Conservation (phyloP, 2,888 invertebrate species). For the Piscicola geometra region DNA sequence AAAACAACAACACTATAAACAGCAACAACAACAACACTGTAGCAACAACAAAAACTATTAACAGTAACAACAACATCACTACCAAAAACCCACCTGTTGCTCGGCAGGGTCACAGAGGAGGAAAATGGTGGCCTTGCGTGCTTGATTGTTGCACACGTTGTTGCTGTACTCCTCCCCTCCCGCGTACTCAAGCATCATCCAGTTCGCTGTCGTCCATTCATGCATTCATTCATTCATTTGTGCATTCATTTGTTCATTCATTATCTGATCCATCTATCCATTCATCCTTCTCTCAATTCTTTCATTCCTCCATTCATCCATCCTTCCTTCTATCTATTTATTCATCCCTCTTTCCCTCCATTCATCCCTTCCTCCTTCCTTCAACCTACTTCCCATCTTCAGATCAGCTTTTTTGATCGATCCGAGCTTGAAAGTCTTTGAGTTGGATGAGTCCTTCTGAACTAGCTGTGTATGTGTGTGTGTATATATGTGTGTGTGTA, state of each 20-base stretch:
- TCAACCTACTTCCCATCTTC: background rate
- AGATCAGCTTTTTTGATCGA: background rate
- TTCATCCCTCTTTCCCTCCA: background rate
- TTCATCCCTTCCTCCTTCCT: too few species aligned
- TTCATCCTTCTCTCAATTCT: too few species aligned
- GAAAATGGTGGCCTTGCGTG: background rate
- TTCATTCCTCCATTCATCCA: too few species aligned
- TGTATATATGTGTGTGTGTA: conserved; percentile 5
- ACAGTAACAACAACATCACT: background rate
- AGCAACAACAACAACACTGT: background rate
- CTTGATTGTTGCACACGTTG: background rate
- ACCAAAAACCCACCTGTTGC: background rate
- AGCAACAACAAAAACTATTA: background rate
- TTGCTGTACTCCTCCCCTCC: background rate
- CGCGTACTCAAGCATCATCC: conserved; percentile 9
- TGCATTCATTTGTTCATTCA: too few species aligned
- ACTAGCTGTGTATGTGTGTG: conserved; percentile 1
- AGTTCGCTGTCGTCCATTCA: background rate
- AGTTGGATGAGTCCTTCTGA: background rate
- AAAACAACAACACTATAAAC: background rate
- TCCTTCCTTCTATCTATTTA: too few species aligned
- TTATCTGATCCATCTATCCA: background rate
- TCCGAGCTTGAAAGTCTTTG: background rate
- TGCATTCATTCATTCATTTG: too few species aligned
- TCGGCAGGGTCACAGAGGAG: background rate